phyloP scores from a whole-genome alignment of 2,797 vertebrate species.

The Emydoidea blandingii region DNA sequence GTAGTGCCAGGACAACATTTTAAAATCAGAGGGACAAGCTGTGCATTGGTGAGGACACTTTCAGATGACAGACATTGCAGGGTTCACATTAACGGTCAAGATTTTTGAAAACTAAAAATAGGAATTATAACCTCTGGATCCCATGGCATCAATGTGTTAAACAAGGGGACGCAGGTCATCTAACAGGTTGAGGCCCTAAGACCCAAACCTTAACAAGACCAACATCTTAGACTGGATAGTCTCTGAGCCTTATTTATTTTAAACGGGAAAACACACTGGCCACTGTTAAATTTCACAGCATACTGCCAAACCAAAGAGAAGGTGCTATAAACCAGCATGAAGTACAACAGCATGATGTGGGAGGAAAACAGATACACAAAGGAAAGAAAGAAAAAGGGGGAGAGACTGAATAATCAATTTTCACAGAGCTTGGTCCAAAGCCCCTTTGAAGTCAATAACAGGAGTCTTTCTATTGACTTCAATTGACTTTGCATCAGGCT shows the following conservation, averaged over 20 bases:
- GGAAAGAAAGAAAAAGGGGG: not conserved
- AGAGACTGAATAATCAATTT: not conserved
- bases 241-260: not conserved
- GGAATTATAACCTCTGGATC: constrained; percentile 47
- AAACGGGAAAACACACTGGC: not conserved
- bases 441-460: rapidly evolving
- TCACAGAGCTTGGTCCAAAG: not conserved
- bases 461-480: rapidly evolving
- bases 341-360: not conserved
- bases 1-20: constrained; percentile 22
- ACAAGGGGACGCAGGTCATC: constrained; percentile 35
- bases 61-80: constrained; percentile 35
- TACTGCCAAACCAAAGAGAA: not conserved
- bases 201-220: not conserved
- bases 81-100: constrained; percentile 51
- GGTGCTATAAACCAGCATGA: not conserved
- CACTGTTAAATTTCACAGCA: not conserved
- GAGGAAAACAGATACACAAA: not conserved
- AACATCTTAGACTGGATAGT: not conserved
- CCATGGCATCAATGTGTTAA: not conserved
- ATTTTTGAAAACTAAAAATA: constrained; percentile 62
- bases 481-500: not conserved
- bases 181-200: not conserved
- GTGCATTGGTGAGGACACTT: constrained; percentile 18
- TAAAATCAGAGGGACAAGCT: constrained; percentile 52